Evolutionary conservation across 2,888 invertebrate genomes (phyloP).

Genomic region (Drosophila conformis): DNA sequence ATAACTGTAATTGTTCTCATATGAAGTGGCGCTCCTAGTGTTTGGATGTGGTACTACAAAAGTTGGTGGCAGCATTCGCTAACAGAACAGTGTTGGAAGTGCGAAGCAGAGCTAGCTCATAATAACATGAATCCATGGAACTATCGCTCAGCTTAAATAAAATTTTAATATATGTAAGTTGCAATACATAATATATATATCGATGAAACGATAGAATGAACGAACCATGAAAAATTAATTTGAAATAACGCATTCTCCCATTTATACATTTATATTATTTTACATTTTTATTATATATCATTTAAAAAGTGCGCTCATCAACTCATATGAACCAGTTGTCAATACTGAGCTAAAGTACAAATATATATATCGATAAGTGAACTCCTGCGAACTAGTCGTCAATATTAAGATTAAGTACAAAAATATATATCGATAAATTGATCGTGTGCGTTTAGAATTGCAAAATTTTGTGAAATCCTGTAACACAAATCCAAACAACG

Average conservation of each 20-base stretch:
- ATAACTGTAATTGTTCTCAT: conserved; percentile 47
- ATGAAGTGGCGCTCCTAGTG: conserved; percentile 18
- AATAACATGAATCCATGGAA: not conserved
- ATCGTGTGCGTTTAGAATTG: conserved; percentile 5
- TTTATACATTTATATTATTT: not conserved
- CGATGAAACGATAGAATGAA: too few relatives aligned
- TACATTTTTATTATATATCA: not conserved
- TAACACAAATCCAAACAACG: not conserved
- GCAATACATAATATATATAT: not conserved
- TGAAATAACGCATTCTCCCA: too few relatives aligned
- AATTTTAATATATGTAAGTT: not conserved
- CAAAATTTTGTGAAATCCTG: conserved; percentile 14
- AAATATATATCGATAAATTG: conserved; percentile 19
- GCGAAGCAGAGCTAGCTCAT: not conserved
- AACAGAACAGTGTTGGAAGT: not conserved
- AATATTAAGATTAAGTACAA: not conserved
- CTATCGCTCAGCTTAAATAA: not conserved
- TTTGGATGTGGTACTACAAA: not conserved
- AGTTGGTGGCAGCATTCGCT: conserved; percentile 18
- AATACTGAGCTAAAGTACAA: not conserved
- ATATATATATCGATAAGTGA: conserved; percentile 15
- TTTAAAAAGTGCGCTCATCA: not conserved
- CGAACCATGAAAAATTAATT: too few relatives aligned
- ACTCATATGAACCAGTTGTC: not conserved
- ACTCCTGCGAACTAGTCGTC: not conserved